Evolutionary conservation across 2,113 vertebrate genomes (phyloP).

Genomic region (Mixornis gularis): DNA sequence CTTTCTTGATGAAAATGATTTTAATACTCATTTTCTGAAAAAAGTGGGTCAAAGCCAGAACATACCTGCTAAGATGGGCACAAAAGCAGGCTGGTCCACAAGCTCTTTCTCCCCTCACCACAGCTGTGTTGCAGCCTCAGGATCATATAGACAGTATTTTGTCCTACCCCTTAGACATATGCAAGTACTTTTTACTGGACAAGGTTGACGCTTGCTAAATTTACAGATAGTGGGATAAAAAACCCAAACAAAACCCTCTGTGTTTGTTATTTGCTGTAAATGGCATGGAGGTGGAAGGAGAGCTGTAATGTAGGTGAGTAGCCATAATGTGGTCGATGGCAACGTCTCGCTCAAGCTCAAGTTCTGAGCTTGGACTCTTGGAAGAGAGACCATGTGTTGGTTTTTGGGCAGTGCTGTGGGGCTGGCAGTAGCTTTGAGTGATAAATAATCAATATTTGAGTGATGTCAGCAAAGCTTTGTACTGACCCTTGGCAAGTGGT

Average conservation of each 20-base stretch:
- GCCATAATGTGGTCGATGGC: background rate
- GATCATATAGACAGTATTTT: background rate
- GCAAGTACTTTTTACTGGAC: background rate
- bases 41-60: background rate
- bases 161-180: background rate
- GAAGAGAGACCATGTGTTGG: background rate
- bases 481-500: background rate
- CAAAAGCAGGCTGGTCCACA: background rate
- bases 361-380: background rate
- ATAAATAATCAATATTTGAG: background rate
- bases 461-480: background rate
- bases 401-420: background rate
- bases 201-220: background rate
- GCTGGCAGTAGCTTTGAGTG: background rate
- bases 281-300: background rate
- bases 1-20: background rate
- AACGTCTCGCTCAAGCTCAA: background rate
- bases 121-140: background rate
- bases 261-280: background rate
- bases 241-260: fast-evolving
- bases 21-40: background rate
- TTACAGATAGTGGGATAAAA: background rate
- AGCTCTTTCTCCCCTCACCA: background rate
- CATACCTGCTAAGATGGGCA: background rate
- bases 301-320: background rate